Evolutionary conservation across 2,888 invertebrate genomes (phyloP).

Genomic region (Endotricha flammealis): DNA sequence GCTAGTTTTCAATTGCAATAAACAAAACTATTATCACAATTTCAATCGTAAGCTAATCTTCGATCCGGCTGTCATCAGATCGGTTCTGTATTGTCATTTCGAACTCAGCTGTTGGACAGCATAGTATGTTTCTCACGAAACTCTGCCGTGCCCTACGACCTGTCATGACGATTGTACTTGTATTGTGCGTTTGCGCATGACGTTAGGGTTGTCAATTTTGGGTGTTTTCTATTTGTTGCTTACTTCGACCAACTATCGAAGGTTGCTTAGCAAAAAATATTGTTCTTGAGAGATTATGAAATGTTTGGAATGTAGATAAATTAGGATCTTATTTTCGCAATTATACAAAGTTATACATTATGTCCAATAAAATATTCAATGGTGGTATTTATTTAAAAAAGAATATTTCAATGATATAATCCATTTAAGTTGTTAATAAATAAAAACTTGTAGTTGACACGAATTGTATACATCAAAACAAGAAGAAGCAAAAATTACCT

Average conservation of each 20-base stretch:
- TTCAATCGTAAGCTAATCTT: conserved; percentile 10
- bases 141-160: conserved; percentile 46
- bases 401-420: too few relatives aligned
- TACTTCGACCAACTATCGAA: too few relatives aligned
- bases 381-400: too few relatives aligned
- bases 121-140: conserved; percentile 55
- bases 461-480: too few relatives aligned
- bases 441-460: too few relatives aligned
- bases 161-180: conserved; percentile 40
- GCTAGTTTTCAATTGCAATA: neutral
- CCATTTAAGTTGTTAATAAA: too few relatives aligned
- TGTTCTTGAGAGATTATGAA: conserved; percentile 7
- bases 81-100: conserved; percentile 21
- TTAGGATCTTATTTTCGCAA: too few relatives aligned
- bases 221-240: too few relatives aligned
- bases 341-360: too few relatives aligned
- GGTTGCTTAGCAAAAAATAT: too few relatives aligned
- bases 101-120: conserved; percentile 34
- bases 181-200: conserved; percentile 27
- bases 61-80: conserved; percentile 28
- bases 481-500: too few relatives aligned
- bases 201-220: conserved; percentile 41
- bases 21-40: conserved; percentile 8
- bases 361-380: too few relatives aligned
- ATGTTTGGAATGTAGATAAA: conserved; percentile 1